phyloP scores from a whole-genome alignment of 2,797 vertebrate species.

The Oreortyx pictus region DNA sequence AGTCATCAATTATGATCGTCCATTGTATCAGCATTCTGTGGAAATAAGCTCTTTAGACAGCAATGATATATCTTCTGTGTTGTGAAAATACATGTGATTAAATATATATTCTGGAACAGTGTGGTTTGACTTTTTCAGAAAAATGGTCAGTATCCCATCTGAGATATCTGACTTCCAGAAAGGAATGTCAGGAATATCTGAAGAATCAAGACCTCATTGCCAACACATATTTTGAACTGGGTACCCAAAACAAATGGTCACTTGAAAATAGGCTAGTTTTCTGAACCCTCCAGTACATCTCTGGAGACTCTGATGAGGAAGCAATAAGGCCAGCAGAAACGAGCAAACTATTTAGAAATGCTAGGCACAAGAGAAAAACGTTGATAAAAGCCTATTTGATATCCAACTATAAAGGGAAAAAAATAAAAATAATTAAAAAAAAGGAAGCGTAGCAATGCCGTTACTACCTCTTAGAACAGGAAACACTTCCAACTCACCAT shows the following conservation, averaged over 20 bases:
- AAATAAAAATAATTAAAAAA: rapidly evolving
- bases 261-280: neutral
- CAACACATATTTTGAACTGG: neutral
- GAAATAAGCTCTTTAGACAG: neutral
- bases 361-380: neutral
- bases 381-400: neutral
- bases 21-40: neutral
- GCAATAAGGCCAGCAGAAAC: neutral
- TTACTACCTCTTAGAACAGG: neutral
- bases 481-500: neutral
- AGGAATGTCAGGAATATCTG: neutral
- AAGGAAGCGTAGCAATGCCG: neutral
- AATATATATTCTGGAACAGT: neutral
- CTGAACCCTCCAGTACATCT: neutral
- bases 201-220: neutral
- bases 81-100: neutral
- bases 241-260: neutral
- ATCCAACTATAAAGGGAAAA: neutral
- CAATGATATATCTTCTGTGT: neutral
- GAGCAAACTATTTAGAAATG: neutral
- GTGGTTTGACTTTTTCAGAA: neutral
- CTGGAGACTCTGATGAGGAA: neutral
- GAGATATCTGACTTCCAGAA: conserved; percentile 26
- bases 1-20: neutral
- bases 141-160: neutral